Evolutionary conservation across 2,888 invertebrate species (phyloP).

Genomic region (Adelognathus sp.): DNA sequence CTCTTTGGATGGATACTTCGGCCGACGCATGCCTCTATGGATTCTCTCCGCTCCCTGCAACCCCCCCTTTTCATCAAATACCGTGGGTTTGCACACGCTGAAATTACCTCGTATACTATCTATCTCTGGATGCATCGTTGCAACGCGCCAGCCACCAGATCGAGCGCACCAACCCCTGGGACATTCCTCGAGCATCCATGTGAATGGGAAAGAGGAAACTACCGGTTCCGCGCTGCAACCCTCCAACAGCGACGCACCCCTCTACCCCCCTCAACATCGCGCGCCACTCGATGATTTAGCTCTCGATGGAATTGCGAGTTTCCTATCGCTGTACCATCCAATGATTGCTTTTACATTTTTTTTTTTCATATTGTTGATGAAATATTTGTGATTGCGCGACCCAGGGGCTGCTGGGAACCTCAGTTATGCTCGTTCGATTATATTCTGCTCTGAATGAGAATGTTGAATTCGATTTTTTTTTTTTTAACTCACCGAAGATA

Average conservation of each 20-base stretch:
- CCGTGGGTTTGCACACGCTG: conserved; percentile 28
- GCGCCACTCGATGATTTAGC: conserved; percentile 55
- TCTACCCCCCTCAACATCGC: background rate
- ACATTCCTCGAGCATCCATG: conserved; percentile 48
- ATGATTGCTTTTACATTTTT: conserved; percentile 38
- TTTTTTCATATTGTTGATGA: background rate
- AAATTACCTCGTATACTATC: conserved; percentile 51
- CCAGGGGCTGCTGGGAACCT: background rate
- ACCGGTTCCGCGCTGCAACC: conserved; percentile 26
- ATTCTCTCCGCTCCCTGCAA: background rate
- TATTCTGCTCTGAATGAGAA: background rate
- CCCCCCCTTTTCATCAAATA: conserved; percentile 28
- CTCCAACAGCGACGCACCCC: conserved; percentile 26
- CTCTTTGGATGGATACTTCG: conserved; percentile 21
- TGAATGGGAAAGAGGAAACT: conserved; percentile 44
- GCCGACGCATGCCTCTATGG: background rate
- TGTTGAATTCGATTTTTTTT: background rate
- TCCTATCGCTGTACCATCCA: conserved; percentile 19
- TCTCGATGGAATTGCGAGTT: conserved; percentile 55
- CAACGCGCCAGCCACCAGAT: conserved; percentile 4
- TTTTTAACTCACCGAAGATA: background rate
- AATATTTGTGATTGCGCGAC: background rate
- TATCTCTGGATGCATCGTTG: conserved; percentile 41
- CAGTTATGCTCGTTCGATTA: background rate
- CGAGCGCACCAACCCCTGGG: conserved; percentile 42